Conservation (phyloP, 2,113 vertebrate genomes). For the Tetraodon nigroviridis region DNA sequence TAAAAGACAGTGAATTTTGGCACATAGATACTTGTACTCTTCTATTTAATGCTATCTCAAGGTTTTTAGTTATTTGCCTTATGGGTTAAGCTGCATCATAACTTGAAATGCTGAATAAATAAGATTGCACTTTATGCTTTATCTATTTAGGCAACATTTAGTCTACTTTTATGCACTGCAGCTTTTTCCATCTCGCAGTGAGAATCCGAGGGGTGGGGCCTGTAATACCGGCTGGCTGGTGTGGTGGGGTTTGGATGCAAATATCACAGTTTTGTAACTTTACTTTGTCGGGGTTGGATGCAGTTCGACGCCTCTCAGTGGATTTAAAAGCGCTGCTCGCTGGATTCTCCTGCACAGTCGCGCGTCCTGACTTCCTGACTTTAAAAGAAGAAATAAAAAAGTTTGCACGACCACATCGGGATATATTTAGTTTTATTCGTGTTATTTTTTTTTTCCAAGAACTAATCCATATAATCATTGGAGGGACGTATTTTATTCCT, state of each 20-base stretch:
- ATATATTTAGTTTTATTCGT: conserved; percentile 4
- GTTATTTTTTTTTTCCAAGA: neutral
- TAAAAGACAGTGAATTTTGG: conserved; percentile 10
- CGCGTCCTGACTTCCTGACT: conserved; percentile 26
- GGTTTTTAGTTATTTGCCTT: too few species aligned
- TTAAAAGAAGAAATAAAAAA: conserved; percentile 10
- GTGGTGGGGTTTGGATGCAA: conserved; percentile 65
- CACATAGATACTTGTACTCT: too few species aligned
- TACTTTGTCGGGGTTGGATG: conserved; percentile 62
- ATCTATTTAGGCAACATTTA: conserved; percentile 1
- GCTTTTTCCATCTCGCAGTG: conserved; percentile 56
- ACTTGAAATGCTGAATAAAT: too few species aligned
- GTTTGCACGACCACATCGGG: conserved; percentile 1
- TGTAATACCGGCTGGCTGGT: conserved; percentile 55
- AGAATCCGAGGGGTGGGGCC: conserved; percentile 59
- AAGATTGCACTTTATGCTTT: neutral
- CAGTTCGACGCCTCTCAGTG: conserved; percentile 61
- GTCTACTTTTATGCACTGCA: conserved; percentile 38
- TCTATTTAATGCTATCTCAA: too few species aligned
- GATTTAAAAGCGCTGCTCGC: conserved; percentile 61
- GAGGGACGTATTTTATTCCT: conserved; percentile 8
- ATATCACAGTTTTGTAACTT: conserved; percentile 53
- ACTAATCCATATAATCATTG: neutral
- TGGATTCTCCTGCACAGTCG: conserved; percentile 37
- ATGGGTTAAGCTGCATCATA: too few species aligned